Percentiles rank a stretch among this genome's conserved stretches.
Evolutionary conservation across 2,888 invertebrate genomes (phyloP).

Genomic region (Sepiola atlantica): DNA sequence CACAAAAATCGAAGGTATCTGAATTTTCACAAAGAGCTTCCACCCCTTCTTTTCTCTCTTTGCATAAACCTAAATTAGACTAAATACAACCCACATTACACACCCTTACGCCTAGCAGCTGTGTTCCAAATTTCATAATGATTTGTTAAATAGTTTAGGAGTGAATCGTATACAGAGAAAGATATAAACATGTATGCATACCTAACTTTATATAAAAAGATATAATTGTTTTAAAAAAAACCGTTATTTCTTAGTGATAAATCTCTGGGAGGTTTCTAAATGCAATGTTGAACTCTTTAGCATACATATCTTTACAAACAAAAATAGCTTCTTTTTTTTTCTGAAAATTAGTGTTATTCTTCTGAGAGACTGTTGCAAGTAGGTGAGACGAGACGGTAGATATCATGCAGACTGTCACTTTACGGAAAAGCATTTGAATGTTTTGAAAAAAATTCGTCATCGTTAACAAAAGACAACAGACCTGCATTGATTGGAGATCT

Average conservation of each 20-base stretch:
- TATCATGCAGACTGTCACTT: neutral
- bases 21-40: too few species aligned
- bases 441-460: constrained; percentile 7
- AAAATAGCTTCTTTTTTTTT: neutral
- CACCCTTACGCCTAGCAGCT: too few species aligned
- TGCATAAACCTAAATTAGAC: too few species aligned
- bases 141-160: too few species aligned
- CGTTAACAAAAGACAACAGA: constrained; percentile 23
- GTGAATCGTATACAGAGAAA: neutral
- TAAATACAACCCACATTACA: too few species aligned
- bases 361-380: neutral
- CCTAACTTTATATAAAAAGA: neutral
- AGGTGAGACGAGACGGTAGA: neutral
- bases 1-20: too few species aligned
- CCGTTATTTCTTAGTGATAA: neutral
- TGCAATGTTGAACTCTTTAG: neutral
- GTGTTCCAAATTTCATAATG: too few species aligned
- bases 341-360: neutral
- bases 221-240: neutral
- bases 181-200: neutral
- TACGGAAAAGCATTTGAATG: constrained; percentile 11
- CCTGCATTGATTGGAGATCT: constrained; percentile 4
- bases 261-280: neutral
- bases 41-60: too few species aligned
- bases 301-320: neutral